Evolutionary conservation across 2,113 vertebrate species (phyloP), one percentile per base, ranked within the genome.

Genomic region (Indri indri): DNA sequence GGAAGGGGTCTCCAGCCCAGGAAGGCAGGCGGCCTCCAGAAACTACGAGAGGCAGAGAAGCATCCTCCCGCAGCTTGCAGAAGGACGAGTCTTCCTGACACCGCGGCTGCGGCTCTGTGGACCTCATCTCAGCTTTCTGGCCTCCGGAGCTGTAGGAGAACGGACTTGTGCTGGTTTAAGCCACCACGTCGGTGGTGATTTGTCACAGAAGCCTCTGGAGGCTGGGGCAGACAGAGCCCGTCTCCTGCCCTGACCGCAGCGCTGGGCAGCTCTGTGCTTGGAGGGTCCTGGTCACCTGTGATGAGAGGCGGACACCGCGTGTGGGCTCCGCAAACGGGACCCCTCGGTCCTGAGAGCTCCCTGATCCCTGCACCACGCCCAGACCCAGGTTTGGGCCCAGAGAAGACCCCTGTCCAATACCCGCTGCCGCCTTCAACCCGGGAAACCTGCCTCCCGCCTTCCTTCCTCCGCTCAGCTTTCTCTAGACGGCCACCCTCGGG

Each of bases 81-180:
- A 18, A 34, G 65, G 34, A 37, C 12, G 1, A 14, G 76, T 57
- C 42, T 10, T 0, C 52, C 65, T 0, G 2, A 13, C 37, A 13
- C 13, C 25, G 32, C 22, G 4, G 10, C 12, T 8, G 25, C 5
- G 25, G 22, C 52, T 2, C 37, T 1, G n/a, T 14, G 5, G 42
- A 11, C 32, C 27, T 8, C 30, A 20, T 0, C 1, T 12, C 42
- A 22, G 52, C 2, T 22, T 9, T 13, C 16, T 0, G 34, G 71
- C 40, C 50, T 16, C 12, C 23, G 1, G 50, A 11, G 14, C 47
- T 6, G 6, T 1, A 1, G 9, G 34, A 37, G 18, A 57, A 37
- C 7, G 32, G 18, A 16, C 22, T 0, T 32, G 54, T 0, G 16
- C 20, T 22, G 54, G 52, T 59, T 23, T 3, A 59, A 16, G 13